Percentiles rank a stretch among this genome's conserved stretches.
These are phyloP conservation scores for Coptodon rendalli DNA, from an alignment of 2,113 vertebrate species.

Conservation along the genomic window DNA sequence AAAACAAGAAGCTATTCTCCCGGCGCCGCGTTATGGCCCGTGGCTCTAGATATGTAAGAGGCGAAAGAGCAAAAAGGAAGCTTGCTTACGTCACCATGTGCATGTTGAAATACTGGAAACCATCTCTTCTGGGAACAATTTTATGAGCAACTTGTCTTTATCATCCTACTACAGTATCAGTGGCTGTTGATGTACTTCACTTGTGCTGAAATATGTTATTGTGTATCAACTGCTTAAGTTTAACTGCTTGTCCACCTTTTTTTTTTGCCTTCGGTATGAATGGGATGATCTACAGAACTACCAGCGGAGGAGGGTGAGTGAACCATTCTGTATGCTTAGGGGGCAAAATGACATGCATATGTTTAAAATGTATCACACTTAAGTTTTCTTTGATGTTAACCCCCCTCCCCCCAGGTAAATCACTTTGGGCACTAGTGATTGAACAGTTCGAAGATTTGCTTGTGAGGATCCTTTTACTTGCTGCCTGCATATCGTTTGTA, in stretches of 20 bases:
- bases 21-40: constrained; percentile 6
- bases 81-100: constrained; percentile 43
- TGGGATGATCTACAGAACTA: constrained; percentile 78
- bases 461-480: constrained; percentile 95
- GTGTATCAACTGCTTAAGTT: neutral
- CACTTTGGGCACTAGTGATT: constrained; percentile 90
- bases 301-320: constrained; percentile 93
- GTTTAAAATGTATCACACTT: neutral
- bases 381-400: neutral
- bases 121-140: neutral
- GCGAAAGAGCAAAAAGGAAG: neutral
- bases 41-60: neutral
- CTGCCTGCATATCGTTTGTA: constrained; percentile 99
- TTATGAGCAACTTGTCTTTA: neutral
- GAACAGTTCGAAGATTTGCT: constrained; percentile 98
- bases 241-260: neutral
- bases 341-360: neutral
- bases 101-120: constrained; percentile 8
- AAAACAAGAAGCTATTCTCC: neutral
- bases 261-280: constrained; percentile 33
- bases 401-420: constrained; percentile 79
- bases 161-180: neutral
- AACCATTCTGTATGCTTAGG: neutral
- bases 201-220: neutral
- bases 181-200: neutral